Evolutionary conservation across 2,797 vertebrate species (phyloP).

Genomic region (Cyclura pinguis): DNA sequence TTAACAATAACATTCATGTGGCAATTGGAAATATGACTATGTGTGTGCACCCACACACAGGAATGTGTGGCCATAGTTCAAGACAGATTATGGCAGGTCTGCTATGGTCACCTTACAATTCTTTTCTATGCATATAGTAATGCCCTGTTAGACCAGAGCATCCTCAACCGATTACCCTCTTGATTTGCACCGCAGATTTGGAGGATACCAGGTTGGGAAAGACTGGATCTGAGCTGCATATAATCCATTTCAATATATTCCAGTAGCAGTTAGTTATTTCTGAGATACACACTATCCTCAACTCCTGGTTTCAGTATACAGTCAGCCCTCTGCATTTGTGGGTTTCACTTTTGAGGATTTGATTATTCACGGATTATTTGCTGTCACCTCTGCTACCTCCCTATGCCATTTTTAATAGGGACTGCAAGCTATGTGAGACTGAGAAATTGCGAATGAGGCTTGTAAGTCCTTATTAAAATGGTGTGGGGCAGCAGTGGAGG

Average conservation of each 20-base stretch:
- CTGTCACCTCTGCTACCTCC: no score
- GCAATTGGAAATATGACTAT: background rate
- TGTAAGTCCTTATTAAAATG: no score
- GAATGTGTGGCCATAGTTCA: background rate
- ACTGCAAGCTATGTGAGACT: no score
- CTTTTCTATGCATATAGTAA: background rate
- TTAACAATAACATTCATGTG: constrained; percentile 40
- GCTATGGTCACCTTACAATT: background rate
- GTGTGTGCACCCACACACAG: background rate
- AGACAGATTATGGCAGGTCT: background rate
- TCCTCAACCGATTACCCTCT: background rate
- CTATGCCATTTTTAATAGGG: no score
- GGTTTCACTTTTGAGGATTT: no score
- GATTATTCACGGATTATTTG: no score
- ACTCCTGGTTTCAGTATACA: background rate
- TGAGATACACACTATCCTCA: background rate
- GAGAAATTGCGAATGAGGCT: no score
- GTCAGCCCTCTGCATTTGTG: no score
- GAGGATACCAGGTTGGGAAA: background rate
- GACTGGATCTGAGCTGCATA: background rate
- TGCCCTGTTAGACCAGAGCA: background rate
- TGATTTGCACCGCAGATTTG: background rate
- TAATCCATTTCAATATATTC: background rate
- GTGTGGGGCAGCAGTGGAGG: no score
- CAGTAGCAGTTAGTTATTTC: background rate